Base-by-base conservation (phyloP, 2,888 invertebrate genomes). In the Morpho deidamia region DNA sequence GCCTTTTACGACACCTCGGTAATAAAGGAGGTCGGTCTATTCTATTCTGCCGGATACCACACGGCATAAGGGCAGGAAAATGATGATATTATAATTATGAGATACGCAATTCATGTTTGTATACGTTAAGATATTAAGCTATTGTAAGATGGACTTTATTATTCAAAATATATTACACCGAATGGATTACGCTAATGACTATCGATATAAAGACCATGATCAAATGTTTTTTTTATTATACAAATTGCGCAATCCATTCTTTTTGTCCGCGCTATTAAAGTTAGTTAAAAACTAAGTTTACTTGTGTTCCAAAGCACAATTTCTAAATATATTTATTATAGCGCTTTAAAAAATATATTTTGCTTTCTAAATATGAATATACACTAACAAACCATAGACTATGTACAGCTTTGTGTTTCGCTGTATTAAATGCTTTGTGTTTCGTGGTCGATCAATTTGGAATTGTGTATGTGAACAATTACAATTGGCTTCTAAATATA, bases 341-440 rank as follows among this genome's bases (percentile, higher is more conserved):
- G 33, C 11, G 61, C 59, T 57, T 59, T 33, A 40, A 49, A 44
- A 42, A 39, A 49, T 41, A 61, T 52, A 38, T 58, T 51, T 58
- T 61, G 55, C 60, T 51, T 60, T 68, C 52, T 51, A 58, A 67
- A 68, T 71, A 69, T 77, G 74, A 82, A 83, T 81, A 83, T 85
- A 88, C 87, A 89, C 88, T 88, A 89, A 89, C 88, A 88, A 87
- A 68, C 88, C 89, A 89, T 87, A 73, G 65, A 71, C 67, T 39
- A 55, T 43, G n/a, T 14, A 72, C 55, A 74, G 88, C 85, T 88
- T 87, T 82, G 77, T 75, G 81, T 86, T 85, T 81, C 71, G 83
- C 81, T 76, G 70, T 74, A 60, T 57, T 55, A 63, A 67, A 40
- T 65, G 85, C 84, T 85, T 83, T 53, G 65, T 71, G 69, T 77